Conservation (phyloP, 2,797 vertebrate species). For the Crypturellus tataupa region DNA sequence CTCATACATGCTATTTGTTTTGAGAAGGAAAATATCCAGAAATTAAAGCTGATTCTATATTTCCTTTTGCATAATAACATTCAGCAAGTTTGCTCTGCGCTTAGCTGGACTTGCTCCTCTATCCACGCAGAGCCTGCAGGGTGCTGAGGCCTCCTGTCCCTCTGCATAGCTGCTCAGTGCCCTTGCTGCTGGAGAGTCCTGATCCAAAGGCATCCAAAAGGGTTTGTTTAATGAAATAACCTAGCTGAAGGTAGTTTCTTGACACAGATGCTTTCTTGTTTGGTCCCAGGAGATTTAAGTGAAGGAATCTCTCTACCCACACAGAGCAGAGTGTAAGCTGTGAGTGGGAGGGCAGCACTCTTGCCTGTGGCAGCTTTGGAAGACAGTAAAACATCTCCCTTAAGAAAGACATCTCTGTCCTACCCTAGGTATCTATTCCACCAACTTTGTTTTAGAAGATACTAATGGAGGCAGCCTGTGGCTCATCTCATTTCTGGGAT, state of each 20-base stretch:
- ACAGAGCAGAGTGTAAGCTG: background rate
- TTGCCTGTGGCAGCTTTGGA: background rate
- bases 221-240: background rate
- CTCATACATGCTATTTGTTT: accelerated
- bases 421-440: background rate
- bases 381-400: background rate
- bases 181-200: background rate
- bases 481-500: background rate
- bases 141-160: background rate
- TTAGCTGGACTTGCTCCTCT: accelerated
- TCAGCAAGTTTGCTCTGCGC: background rate
- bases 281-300: background rate
- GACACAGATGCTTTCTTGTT: background rate
- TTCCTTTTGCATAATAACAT: background rate
- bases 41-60: background rate
- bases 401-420: background rate
- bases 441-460: background rate
- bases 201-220: accelerated
- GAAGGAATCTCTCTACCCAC: background rate
- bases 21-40: background rate
- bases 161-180: background rate
- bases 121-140: background rate
- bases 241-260: background rate
- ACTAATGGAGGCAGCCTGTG: background rate
- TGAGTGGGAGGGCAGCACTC: background rate